These are phyloP conservation scores for Ophion ventricosus DNA, from an alignment of 2,888 invertebrate species.

Conservation along the genomic window DNA sequence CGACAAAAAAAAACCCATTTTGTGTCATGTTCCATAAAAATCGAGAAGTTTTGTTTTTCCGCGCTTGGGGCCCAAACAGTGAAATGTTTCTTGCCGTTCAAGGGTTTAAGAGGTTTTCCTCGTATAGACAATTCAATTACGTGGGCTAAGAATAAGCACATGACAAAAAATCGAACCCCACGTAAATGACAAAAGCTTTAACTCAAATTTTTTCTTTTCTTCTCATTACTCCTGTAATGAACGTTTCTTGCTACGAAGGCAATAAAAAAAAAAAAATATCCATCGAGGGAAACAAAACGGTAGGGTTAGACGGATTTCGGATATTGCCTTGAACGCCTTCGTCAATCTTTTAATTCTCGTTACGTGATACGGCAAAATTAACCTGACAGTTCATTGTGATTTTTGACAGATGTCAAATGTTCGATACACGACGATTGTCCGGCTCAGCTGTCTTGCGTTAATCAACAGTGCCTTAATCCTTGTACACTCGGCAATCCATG, in stretches of 20 bases:
- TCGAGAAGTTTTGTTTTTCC: too few species aligned
- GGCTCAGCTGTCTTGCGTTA: slow-evolving; percentile 90
- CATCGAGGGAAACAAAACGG: slow-evolving; percentile 31
- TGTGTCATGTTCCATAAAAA: too few species aligned
- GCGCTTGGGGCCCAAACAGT: too few species aligned
- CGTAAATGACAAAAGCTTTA: slow-evolving; percentile 53
- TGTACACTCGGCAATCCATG: slow-evolving; percentile 91
- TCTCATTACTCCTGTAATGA: not conserved
- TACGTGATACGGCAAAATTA: slow-evolving; percentile 47
- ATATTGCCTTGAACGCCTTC: slow-evolving; percentile 32
- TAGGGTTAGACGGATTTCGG: slow-evolving; percentile 44
- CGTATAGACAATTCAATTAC: not conserved
- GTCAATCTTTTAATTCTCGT: slow-evolving; percentile 43
- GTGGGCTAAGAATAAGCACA: slow-evolving; percentile 10
- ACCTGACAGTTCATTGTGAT: slow-evolving; percentile 63
- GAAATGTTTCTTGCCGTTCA: too few species aligned
- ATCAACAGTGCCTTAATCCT: slow-evolving; percentile 92
- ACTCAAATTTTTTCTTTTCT: not conserved
- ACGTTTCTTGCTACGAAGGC: slow-evolving; percentile 56
- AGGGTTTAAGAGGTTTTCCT: too few species aligned
- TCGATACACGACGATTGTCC: slow-evolving; percentile 92
- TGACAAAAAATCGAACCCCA: slow-evolving; percentile 10
- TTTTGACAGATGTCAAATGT: slow-evolving; percentile 89
- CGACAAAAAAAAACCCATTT: too few species aligned
- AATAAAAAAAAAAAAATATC: slow-evolving; percentile 50